Base-by-base conservation (phyloP, 2,797 vertebrate species). In the Darevskia nairensis region DNA sequence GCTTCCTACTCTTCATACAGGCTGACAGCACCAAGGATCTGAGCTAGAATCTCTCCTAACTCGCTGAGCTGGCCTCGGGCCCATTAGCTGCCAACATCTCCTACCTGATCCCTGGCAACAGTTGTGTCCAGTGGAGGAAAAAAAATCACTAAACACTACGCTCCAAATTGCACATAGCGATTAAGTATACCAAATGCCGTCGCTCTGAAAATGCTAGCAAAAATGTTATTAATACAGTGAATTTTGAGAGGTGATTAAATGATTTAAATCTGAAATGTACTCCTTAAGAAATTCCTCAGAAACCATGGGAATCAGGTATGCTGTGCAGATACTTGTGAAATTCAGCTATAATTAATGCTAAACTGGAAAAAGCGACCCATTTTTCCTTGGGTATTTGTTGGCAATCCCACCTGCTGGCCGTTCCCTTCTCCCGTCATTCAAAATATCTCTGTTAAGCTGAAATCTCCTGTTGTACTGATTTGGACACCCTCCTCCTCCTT, bases 221-320 rank as follows among this genome's bases (percentile, higher is more conserved):
- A 86, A 78, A 86, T 39, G 46, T 66, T n/a, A 59, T 86, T 80
- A 50, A 59, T 71, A 55, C 5, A 11, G 76, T 7, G 21, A 69
- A 32, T 86, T 85, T 85, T 76, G 74, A 85, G 64, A 77, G 84
- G 39, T 46, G 84, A 85, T 85, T 85, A 85, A 85, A 77, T 77
- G 74, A 44, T 85, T 86, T 71, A 71, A 79, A 79, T 86, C 85
- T 86, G 77, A 86, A 86, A 86, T 71, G 77, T 80, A 8, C 66
- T 86, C 64, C 66, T 86, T 80, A 71, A 59, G 77, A 71, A 39
- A 71, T 80, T 59, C 77, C 66, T 71, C 66, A 71, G 76, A 86
- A 86, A 80, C 85, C 77, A 80, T 55, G 77, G 77, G 77, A 80
- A 80, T 39, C 76, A 86, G 29, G 75, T 79, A 71, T 86, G 76